Evolutionary conservation across 2,888 invertebrate genomes (phyloP).

Genomic region (Campoplex nolae): DNA sequence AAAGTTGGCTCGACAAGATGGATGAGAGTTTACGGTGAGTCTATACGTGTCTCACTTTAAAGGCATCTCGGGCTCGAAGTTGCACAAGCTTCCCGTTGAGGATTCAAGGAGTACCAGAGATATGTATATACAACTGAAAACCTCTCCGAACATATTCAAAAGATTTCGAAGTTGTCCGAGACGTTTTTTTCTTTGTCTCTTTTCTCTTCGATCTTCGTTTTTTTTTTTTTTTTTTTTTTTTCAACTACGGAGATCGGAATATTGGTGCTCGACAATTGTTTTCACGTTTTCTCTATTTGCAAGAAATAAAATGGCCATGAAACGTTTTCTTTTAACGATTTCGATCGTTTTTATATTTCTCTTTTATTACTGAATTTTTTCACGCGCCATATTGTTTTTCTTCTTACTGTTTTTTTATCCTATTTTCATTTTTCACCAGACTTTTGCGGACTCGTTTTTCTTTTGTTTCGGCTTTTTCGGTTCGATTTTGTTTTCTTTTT

Average conservation of each 20-base stretch:
- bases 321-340: not conserved
- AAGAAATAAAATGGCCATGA: too few relatives aligned
- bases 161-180: slow-evolving; percentile 7
- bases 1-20: slow-evolving; percentile 24
- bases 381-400: slow-evolving; percentile 37
- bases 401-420: not conserved
- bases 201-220: too few relatives aligned
- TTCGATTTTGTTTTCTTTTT: not conserved
- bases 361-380: not conserved
- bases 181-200: not conserved
- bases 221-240: not conserved
- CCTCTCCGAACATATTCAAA: slow-evolving; percentile 30
- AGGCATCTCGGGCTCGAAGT: not conserved
- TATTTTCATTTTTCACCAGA: slow-evolving; percentile 33
- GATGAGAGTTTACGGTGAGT: slow-evolving; percentile 10
- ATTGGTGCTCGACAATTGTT: not conserved
- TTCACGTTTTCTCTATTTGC: not conserved
- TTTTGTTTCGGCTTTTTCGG: not conserved
- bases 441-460: not conserved
- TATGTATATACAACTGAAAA: slow-evolving; percentile 1
- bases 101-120: not conserved
- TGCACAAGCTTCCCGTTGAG: slow-evolving; percentile 3
- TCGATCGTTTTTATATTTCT: not conserved
- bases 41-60: not conserved
- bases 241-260: too few relatives aligned